A percentile compares a stretch with the other conserved stretches of the same genome.
These are phyloP conservation scores for Unio delphinus DNA, from an alignment of 2,888 invertebrate species.

Conservation along the genomic window DNA sequence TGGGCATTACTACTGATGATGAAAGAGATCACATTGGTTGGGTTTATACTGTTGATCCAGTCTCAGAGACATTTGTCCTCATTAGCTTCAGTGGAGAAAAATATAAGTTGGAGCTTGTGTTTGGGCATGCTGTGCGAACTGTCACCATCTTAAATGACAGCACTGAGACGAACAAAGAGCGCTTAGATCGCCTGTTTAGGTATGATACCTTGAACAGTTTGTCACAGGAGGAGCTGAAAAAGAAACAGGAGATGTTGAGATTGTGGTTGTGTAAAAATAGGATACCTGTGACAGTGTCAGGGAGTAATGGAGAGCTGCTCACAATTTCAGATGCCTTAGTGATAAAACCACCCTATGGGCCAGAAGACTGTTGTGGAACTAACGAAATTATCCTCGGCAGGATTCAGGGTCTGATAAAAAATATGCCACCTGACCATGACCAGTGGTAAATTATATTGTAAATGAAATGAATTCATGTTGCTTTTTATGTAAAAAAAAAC, in stretches of 20 bases:
- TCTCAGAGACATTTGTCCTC: constrained; percentile 63
- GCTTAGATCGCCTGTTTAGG: constrained; percentile 53
- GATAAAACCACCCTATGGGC: constrained; percentile 53
- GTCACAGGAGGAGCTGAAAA: constrained; percentile 51
- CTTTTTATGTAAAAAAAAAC: no score
- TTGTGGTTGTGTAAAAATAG: constrained; percentile 67
- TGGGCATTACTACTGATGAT: constrained; percentile 57
- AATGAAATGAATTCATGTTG: background rate
- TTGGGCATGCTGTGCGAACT: constrained; percentile 56
- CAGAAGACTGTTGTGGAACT: constrained; percentile 65
- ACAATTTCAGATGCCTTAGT: constrained; percentile 63
- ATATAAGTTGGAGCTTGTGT: constrained; percentile 47
- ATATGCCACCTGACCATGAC: constrained; percentile 65
- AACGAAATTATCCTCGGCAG: constrained; percentile 70
- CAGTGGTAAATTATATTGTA: constrained; percentile 41
- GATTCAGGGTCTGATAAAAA: constrained; percentile 68
- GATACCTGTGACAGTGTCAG: constrained; percentile 60
- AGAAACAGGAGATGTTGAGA: constrained; percentile 51
- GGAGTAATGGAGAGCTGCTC: constrained; percentile 50
- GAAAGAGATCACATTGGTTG: constrained; percentile 57
- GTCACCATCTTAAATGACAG: constrained; percentile 52
- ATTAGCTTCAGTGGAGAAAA: constrained; percentile 41
- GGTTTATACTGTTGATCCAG: constrained; percentile 70
- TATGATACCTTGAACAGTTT: constrained; percentile 31
- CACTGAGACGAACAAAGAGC: constrained; percentile 33